These are phyloP conservation scores for Urosaurus nigricauda DNA, from an alignment of 2,797 vertebrate genomes.

Conservation along the genomic window DNA sequence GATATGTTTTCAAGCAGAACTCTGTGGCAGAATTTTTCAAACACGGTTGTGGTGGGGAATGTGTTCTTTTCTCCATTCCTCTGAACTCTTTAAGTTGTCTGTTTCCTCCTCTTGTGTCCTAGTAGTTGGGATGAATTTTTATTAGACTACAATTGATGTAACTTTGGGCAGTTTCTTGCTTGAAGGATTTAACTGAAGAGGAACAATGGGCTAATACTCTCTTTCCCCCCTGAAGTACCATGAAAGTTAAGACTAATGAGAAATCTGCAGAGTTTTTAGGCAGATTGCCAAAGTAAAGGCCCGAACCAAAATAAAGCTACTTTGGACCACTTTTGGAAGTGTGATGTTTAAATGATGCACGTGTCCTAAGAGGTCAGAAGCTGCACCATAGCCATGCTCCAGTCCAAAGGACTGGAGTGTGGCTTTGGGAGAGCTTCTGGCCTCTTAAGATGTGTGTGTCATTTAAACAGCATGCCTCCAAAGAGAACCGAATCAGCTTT, in stretches of 20 bases:
- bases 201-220: slow-evolving; percentile 18
- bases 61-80: slow-evolving; percentile 30
- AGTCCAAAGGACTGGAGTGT: no score
- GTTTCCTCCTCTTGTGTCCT: slow-evolving; percentile 12
- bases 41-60: not conserved
- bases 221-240: not conserved
- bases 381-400: no score
- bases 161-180: slow-evolving; percentile 29
- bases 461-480: no score
- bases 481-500: no score
- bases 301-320: no score
- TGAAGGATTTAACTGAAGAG: slow-evolving; percentile 54
- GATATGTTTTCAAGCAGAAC: not conserved
- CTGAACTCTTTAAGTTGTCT: slow-evolving; percentile 26
- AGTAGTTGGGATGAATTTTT: slow-evolving; percentile 45
- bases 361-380: no score
- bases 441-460: no score
- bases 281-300: slow-evolving; percentile 10
- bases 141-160: slow-evolving; percentile 38
- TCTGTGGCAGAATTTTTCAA: slow-evolving; percentile 1
- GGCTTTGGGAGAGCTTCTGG: no score
- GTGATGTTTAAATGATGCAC: no score
- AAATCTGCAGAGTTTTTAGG: slow-evolving; percentile 30
- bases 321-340: no score
- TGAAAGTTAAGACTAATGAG: slow-evolving; percentile 36